Conservation (phyloP, 2,797 vertebrate species). For the Ammospiza maritima region DNA sequence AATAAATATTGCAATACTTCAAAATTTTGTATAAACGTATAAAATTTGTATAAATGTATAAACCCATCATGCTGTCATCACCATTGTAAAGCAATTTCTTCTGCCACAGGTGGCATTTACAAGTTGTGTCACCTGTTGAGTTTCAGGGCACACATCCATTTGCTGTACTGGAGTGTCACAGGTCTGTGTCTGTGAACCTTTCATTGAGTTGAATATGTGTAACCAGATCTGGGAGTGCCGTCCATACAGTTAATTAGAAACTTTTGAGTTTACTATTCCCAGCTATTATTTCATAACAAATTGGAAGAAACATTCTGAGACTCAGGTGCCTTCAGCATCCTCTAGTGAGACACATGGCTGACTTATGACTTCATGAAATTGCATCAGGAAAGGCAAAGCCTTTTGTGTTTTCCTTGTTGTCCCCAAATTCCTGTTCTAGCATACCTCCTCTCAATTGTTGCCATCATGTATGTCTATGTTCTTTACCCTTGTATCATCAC, state of each 20-base stretch:
- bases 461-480: background rate
- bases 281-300: background rate
- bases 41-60: too few relatives aligned
- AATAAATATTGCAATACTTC: background rate
- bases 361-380: background rate
- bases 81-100: background rate
- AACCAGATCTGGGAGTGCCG: background rate
- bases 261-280: background rate
- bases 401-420: background rate
- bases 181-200: background rate
- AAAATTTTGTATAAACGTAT: background rate
- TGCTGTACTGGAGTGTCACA: background rate
- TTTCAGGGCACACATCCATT: background rate
- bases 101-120: accelerated
- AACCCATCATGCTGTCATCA: background rate
- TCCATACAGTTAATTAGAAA: background rate
- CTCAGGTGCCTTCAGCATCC: background rate
- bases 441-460: background rate
- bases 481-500: background rate
- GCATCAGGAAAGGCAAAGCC: accelerated
- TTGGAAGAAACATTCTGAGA: background rate
- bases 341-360: background rate
- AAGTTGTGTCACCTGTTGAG: background rate
- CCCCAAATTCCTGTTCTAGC: background rate
- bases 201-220: background rate